Base-by-base conservation (phyloP, 37 sponge, comb jelly and placozoan genomes). In the Hexactinellida sp. region DNA sequence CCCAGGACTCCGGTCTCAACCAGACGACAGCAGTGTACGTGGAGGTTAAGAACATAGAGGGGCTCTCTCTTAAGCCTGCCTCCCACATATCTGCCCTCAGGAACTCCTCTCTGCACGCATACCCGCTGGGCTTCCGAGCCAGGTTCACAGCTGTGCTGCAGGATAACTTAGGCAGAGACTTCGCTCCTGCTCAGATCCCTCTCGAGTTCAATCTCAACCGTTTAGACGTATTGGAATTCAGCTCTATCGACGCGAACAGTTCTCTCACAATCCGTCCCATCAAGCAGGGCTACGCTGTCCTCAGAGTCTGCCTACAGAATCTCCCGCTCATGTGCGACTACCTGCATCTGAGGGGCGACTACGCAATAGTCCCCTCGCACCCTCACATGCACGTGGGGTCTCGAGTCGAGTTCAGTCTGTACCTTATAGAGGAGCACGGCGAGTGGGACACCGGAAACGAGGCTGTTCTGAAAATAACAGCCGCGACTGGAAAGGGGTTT, bases 111-210 rank as follows among this genome's bases (percentile, higher is more conserved):
- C 32, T 90, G 41, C 92, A 94, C 71, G 89, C 92, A 84, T 94
- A 90, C 55, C 94, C 94, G 76, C 89, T 94, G 24, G 94, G 94
- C 84, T 94, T 92, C 84, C 83, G 89, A 0, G 92, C 92, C 9
- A 84, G 86, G 55, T 94, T 92, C 86, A 38, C 37, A 23, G 91
- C 84, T 35, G 37, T 76, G 39, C 90, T 94, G 23, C 92, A 92
- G 38, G 94, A 94, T 86, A 84, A 84, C 37, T 36, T 89, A 7
- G 94, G 94, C 35, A 85, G 94, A 21, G 28, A n/a, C 32, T 90
- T 92, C 55, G 91, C 87, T 55, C 85, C 82, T 82, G 91, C 91
- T 38, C 86, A 71, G 0, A 47, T 92, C 32, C 51, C 54, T 16
- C 83, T 94, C 16, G 84, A 84, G 28, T 83, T 90, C 54, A 83